Evolutionary conservation across 1,140 invertebrate genomes (phyloP).

Genomic region (Cotesia vestalis): DNA sequence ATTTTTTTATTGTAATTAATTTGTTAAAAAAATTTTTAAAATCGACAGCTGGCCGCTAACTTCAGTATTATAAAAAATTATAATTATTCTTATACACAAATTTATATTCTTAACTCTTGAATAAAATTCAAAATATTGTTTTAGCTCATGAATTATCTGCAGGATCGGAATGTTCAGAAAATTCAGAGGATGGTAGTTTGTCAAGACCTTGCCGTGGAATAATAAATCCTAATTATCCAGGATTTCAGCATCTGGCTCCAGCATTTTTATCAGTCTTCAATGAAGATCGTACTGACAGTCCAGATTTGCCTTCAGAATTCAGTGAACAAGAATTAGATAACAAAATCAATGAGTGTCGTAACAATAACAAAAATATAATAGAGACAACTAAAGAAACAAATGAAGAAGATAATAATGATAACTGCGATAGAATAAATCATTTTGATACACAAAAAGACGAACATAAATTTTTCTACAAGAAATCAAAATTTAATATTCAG

Average conservation of each 20-base stretch:
- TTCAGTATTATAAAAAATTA: too few species aligned
- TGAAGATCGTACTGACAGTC: slow-evolving; percentile 26
- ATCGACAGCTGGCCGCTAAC: too few species aligned
- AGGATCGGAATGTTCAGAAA: slow-evolving; percentile 60
- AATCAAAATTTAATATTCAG: slow-evolving; percentile 68
- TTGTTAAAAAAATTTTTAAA: too few species aligned
- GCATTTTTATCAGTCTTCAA: slow-evolving; percentile 50
- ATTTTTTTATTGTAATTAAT: too few species aligned
- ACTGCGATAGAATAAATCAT: slow-evolving; percentile 66
- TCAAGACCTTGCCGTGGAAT: slow-evolving; percentile 69
- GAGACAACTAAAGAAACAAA: slow-evolving; percentile 9
- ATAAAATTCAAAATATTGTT: neutral
- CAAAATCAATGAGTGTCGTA: slow-evolving; percentile 4
- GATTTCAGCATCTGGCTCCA: slow-evolving; percentile 66
- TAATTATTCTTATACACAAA: neutral
- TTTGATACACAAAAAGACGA: slow-evolving; percentile 66
- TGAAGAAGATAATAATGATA: slow-evolving; percentile 5
- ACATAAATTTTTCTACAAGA: slow-evolving; percentile 70
- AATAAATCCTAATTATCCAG: slow-evolving; percentile 82
- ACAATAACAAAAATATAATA: slow-evolving; percentile 21
- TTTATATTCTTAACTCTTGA: neutral
- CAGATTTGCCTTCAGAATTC: neutral
- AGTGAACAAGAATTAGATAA: slow-evolving; percentile 7
- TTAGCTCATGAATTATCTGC: slow-evolving; percentile 42
- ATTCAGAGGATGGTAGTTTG: slow-evolving; percentile 58